Percentiles rank a stretch among this genome's conserved stretches.
Evolutionary conservation across 2,888 invertebrate species (phyloP).

Genomic region (Drosophila recens): DNA sequence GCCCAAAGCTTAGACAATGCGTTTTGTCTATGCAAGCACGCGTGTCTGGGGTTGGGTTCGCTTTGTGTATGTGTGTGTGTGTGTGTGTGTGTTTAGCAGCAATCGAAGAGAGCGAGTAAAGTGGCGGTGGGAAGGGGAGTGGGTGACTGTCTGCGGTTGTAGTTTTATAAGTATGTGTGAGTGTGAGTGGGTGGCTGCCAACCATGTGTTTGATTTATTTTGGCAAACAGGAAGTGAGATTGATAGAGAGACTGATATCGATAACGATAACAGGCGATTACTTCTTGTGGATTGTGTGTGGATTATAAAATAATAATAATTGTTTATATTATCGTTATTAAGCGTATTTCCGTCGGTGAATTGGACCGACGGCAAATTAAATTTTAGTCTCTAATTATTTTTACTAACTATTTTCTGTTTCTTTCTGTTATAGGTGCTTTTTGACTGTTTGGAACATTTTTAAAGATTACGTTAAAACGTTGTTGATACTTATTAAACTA

Average conservation of each 20-base stretch:
- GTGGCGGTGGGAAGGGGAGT: neutral
- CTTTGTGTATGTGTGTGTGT: conserved; percentile 23
- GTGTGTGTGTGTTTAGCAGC: conserved; percentile 1
- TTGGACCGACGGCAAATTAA: conserved; percentile 41
- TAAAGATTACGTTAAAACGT: conserved; percentile 85
- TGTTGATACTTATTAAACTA: conserved; percentile 84
- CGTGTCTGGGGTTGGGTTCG: conserved; percentile 50
- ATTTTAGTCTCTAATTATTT: neutral
- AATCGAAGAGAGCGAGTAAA: conserved; percentile 17
- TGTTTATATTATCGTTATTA: neutral
- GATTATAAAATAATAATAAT: neutral
- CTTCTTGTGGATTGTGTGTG: neutral
- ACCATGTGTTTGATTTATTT: conserved; percentile 46
- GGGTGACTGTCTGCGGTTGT: conserved; percentile 37
- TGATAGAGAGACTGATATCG: conserved; percentile 18
- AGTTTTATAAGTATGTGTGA: conserved; percentile 1
- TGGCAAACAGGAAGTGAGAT: conserved; percentile 45
- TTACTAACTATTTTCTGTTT: conserved; percentile 18
- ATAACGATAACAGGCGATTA: conserved; percentile 34
- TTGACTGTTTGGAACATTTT: conserved; percentile 86
- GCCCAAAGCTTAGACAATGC: conserved; percentile 71
- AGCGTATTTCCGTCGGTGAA: conserved; percentile 43
- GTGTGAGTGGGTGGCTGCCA: conserved; percentile 18
- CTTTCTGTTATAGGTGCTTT: conserved; percentile 83
- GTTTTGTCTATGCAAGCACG: conserved; percentile 51